Percentiles rank a stretch among this genome's conserved stretches.
phyloP scores from a whole-genome alignment of 2,113 vertebrate genomes.

The Eolophus roseicapilla region DNA sequence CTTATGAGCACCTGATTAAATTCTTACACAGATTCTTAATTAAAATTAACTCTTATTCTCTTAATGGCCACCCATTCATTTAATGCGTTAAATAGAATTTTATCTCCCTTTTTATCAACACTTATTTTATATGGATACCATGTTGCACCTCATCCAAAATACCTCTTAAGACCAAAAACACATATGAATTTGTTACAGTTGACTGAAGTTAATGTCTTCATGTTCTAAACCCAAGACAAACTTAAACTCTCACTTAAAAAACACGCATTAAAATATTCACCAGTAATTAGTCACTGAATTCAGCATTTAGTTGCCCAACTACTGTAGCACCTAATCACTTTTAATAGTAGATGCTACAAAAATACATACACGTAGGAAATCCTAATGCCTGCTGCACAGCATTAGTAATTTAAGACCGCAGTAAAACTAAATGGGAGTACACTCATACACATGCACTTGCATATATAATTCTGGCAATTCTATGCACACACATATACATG shows the following conservation, averaged over 20 bases:
- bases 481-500: neutral
- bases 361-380: neutral
- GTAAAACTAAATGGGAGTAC: neutral
- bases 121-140: neutral
- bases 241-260: neutral
- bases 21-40: neutral
- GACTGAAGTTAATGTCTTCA: neutral
- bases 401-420: neutral
- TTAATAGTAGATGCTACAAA: neutral
- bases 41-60: neutral
- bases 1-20: neutral
- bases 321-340: neutral
- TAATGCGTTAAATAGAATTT: neutral
- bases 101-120: neutral
- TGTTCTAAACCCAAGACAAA: neutral
- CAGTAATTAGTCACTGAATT: neutral
- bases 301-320: neutral
- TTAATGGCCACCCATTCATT: neutral
- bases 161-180: neutral
- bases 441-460: neutral
- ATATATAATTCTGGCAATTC: neutral
- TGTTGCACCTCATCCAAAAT: neutral
- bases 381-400: neutral
- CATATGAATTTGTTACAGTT: neutral
- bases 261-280: neutral